Evolutionary conservation across 2,888 invertebrate species (phyloP).

Genomic region (Cheilosia impressa): DNA sequence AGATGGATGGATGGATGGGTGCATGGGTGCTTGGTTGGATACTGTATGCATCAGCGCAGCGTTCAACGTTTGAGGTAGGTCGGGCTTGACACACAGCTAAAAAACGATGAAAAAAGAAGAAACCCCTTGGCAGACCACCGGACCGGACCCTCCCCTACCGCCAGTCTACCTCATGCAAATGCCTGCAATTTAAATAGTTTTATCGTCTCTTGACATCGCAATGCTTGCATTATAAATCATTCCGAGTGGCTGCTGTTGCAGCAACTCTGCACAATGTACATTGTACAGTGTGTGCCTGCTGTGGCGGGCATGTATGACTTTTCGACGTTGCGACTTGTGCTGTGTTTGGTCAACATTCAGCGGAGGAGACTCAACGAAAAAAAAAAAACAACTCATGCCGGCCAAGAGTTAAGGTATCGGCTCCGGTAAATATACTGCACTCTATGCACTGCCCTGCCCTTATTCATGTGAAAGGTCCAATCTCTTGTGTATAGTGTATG

Average conservation of each 20-base stretch:
- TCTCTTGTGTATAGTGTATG: conserved; percentile 34
- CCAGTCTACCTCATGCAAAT: conserved; percentile 66
- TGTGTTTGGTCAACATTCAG: conserved; percentile 69
- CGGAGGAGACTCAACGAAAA: conserved; percentile 23
- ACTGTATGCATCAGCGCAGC: conserved; percentile 72
- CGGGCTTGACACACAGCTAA: conserved; percentile 70
- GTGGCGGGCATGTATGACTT: conserved; percentile 69
- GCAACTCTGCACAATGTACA: conserved; percentile 52
- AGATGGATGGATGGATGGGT: conserved; percentile 59
- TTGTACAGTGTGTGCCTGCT: conserved; percentile 28
- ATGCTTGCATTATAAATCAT: conserved; percentile 75
- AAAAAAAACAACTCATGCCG: conserved; percentile 18
- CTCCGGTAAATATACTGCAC: conserved; percentile 54
- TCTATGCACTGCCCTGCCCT: conserved; percentile 40
- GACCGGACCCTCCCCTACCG: conserved; percentile 57
- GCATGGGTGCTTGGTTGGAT: conserved; percentile 70
- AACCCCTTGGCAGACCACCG: conserved; percentile 40
- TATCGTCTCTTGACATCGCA: conserved; percentile 76
- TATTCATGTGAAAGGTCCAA: conserved; percentile 57
- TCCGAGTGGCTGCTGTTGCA: conserved; percentile 70
- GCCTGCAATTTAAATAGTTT: conserved; percentile 75
- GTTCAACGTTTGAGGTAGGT: conserved; percentile 72
- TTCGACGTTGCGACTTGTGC: conserved; percentile 60
- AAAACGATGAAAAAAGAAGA: conserved; percentile 39
- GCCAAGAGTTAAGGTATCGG: conserved; percentile 52